Percentiles rank a stretch among this genome's conserved stretches.
Conservation (phyloP, 2,113 vertebrate species). For the Bujurquina vittata region DNA sequence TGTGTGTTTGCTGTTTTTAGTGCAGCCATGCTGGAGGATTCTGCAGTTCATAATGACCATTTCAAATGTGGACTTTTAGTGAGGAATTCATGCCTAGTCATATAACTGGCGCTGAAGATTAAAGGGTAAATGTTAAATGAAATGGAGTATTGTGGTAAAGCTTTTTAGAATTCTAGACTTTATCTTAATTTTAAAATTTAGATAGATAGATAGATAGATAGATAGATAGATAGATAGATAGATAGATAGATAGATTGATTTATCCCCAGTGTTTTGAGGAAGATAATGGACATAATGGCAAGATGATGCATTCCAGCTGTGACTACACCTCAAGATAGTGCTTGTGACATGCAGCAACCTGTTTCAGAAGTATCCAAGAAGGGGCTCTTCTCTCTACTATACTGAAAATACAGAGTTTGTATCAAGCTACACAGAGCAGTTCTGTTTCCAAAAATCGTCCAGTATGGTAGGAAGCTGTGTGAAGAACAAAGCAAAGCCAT, state of each 20-base stretch:
- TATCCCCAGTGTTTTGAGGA: no score
- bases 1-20: no score
- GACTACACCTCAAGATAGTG: background rate
- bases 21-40: no score
- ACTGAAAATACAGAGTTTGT: constrained; percentile 1
- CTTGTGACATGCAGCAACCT: background rate
- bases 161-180: no score
- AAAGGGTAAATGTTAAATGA: background rate
- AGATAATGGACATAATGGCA: no score
- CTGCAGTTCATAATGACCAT: no score
- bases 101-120: no score
- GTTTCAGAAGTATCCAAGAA: background rate
- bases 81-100: no score
- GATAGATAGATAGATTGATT: no score
- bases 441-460: background rate
- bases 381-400: constrained; percentile 1
- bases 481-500: constrained; percentile 1
- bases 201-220: background rate
- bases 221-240: background rate
- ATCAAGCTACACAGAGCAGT: background rate
- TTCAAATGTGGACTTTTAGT: no score
- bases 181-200: background rate
- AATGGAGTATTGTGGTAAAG: background rate
- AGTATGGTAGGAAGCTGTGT: background rate
- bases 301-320: background rate